Evolutionary conservation across 2,888 invertebrate genomes (phyloP), one percentile per base, ranked within the genome.

Genomic region (Bombyx huttoni): DNA sequence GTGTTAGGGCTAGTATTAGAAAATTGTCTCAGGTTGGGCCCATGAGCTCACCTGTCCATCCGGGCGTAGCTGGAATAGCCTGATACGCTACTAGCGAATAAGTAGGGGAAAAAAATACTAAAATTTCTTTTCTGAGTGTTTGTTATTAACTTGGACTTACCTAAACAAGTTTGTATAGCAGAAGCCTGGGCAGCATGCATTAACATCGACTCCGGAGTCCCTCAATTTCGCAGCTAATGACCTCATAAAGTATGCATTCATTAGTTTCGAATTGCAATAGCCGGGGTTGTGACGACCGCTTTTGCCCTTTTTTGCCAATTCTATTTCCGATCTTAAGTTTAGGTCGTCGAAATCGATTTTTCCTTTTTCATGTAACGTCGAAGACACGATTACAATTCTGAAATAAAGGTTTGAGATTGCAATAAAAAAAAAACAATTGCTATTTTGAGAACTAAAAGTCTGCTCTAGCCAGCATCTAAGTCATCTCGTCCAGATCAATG

Each of bases 211-310:
- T 0, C 91, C 91, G 0, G 79, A 84, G 13, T 89, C 86, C 60
- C 84, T 77, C 7, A 89, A 70, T 58, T 89, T 84, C 52, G 88
- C 89, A 0, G 93, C 90, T 46, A 96, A 75, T 51, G 93, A 92
- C 55, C 85, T 79, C 12, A 90, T 91, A 72, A 94, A 94, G 70
- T 94, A 93, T 2, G 90, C 90, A 68, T 94, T 94, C 67, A 93
- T 94, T 50, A 95, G 75, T 79, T 95, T 96, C 0, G 95, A 94
- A 75, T 94, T 94, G 56, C 90, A 90, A 70, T 96, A 96, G 0
- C 90, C 91, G 10, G 91, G 88, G 70, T 92, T 92, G 52, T 73
- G 76, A 0, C 82, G 78, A 0, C 62, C 52, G 1, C 60, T 65
- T 0, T 73, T 74, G 14, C 76, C 78, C 47, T 64, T 67, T 61